A percentile compares a stretch with the other conserved stretches of the same genome.
phyloP scores from a whole-genome alignment of 2,113 vertebrate species.

The Colinus virginianus region DNA sequence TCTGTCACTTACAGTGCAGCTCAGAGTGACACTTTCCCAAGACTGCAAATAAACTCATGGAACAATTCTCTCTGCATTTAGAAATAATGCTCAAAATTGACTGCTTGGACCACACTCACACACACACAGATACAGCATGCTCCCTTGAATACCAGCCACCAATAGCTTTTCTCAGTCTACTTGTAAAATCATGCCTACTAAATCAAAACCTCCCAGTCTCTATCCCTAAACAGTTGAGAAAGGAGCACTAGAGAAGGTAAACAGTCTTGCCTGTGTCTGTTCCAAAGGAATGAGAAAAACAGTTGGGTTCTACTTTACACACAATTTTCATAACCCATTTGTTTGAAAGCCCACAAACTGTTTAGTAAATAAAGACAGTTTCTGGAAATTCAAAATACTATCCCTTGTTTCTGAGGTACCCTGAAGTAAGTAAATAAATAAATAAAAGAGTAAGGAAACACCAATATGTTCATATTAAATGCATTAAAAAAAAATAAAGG shows the following conservation, averaged over 20 bases:
- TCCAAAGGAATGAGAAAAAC: slow-evolving; percentile 8
- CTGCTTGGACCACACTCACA: not conserved
- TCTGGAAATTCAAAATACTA: slow-evolving; percentile 7
- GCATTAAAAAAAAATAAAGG: slow-evolving; percentile 16
- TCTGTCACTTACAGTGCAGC: not conserved
- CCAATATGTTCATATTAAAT: not conserved
- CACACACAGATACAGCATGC: not conserved
- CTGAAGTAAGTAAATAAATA: not conserved
- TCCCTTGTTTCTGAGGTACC: not conserved
- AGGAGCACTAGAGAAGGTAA: not conserved
- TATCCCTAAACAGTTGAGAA: not conserved
- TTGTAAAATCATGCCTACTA: not conserved
- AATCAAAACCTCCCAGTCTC: not conserved
- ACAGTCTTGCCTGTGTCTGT: slow-evolving; percentile 11
- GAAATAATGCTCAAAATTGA: not conserved
- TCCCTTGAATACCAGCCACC: not conserved
- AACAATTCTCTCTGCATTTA: not conserved
- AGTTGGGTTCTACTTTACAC: slow-evolving; percentile 16
- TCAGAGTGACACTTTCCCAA: not conserved
- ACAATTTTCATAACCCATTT: not conserved
- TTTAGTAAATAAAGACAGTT: slow-evolving; percentile 18
- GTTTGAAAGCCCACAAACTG: not conserved
- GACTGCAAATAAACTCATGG: not conserved
- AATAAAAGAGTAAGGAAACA: not conserved
- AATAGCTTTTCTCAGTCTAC: not conserved